Evolutionary conservation across 2,113 vertebrate genomes (phyloP).

Genomic region (Chaetura pelagica): DNA sequence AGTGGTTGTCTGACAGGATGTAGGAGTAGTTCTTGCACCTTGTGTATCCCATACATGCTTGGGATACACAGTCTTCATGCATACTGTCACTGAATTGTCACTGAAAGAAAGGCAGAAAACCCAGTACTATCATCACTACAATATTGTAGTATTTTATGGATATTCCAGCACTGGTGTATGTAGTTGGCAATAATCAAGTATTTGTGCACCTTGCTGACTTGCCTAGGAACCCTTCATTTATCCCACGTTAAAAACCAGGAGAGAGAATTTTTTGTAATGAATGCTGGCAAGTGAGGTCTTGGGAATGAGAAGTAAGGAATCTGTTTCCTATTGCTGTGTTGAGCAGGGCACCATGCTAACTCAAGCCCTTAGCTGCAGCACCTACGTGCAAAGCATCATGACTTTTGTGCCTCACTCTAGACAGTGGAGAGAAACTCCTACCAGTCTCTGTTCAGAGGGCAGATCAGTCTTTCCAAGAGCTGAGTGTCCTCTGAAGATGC

Average conservation of each 20-base stretch:
- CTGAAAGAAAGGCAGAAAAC: not conserved
- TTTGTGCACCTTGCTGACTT: not conserved
- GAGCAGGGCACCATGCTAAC: not conserved
- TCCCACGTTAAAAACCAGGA: not conserved
- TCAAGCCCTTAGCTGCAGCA: not conserved
- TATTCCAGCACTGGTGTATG: not conserved
- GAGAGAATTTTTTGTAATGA: not conserved
- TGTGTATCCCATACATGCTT: not conserved
- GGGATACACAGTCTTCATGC: not conserved
- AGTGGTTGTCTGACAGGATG: not conserved
- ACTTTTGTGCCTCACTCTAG: not conserved
- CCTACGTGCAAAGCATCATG: not conserved
- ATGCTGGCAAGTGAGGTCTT: not conserved
- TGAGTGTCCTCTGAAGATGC: not conserved
- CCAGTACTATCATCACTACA: not conserved
- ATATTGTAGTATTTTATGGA: not conserved
- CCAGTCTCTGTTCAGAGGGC: not conserved
- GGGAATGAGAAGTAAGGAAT: not conserved
- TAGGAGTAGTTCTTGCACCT: not conserved
- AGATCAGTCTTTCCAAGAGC: not conserved
- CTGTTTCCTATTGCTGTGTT: not conserved
- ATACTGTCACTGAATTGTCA: not conserved
- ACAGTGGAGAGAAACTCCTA: not conserved
- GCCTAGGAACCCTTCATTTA: not conserved
- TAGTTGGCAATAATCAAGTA: not conserved